Evolutionary conservation across 2,888 invertebrate genomes (phyloP).

Genomic region (Nycteola revayana): DNA sequence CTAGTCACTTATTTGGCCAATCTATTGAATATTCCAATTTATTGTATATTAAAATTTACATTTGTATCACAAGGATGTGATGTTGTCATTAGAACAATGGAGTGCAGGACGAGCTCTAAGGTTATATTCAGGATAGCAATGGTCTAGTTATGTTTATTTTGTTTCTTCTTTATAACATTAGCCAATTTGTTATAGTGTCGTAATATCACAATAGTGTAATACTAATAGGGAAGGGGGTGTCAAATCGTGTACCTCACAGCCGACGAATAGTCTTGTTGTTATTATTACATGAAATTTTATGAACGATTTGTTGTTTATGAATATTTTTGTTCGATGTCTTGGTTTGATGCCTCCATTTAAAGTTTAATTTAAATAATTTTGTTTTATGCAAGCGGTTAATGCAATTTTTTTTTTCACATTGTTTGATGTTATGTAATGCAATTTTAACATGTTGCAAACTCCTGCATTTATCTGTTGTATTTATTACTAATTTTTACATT

Average conservation of each 20-base stretch:
- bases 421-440: conserved; percentile 83
- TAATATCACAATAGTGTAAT: conserved; percentile 79
- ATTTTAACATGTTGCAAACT: conserved; percentile 83
- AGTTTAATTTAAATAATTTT: conserved; percentile 80
- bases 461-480: conserved; percentile 86
- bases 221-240: conserved; percentile 79
- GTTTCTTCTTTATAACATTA: conserved; percentile 75
- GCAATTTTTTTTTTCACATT: conserved; percentile 80
- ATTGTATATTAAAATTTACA: conserved; percentile 78
- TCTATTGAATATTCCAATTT: conserved; percentile 81
- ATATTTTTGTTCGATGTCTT: conserved; percentile 73
- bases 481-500: conserved; percentile 88
- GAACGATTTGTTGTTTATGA: conserved; percentile 78
- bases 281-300: conserved; percentile 78
- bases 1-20: conserved; percentile 82
- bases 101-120: conserved; percentile 78
- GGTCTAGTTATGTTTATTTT: conserved; percentile 80
- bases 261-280: conserved; percentile 65
- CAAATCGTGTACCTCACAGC: conserved; percentile 76
- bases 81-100: conserved; percentile 71
- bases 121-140: conserved; percentile 79
- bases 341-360: conserved; percentile 81
- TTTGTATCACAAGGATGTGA: conserved; percentile 67
- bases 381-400: conserved; percentile 82
- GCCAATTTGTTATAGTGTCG: conserved; percentile 81